Evolutionary conservation across 2,797 vertebrate species (phyloP).

Genomic region (Xenopus petersii): DNA sequence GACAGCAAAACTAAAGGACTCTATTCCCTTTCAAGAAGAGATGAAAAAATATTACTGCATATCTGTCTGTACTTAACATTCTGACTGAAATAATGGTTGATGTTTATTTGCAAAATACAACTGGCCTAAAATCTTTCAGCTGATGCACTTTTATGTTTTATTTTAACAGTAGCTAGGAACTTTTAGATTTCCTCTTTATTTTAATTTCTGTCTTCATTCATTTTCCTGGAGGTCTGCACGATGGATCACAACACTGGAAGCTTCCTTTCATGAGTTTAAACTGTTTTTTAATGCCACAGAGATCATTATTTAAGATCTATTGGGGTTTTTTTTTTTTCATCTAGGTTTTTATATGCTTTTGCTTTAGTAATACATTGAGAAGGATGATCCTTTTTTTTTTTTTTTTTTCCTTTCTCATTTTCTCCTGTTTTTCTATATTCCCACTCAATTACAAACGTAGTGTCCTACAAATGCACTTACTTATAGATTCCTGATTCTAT

Average conservation of each 20-base stretch:
- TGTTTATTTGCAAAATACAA: constrained; percentile 69
- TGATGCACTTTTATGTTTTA: constrained; percentile 74
- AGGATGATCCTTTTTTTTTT: too few relatives aligned
- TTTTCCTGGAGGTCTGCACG: constrained; percentile 58
- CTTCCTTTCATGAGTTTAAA: constrained; percentile 4
- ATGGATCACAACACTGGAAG: constrained; percentile 50
- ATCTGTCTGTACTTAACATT: constrained; percentile 72
- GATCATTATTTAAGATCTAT: not conserved
- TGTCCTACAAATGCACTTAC: not conserved
- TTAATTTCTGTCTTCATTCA: constrained; percentile 57
- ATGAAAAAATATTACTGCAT: constrained; percentile 49
- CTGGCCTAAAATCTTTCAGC: constrained; percentile 70
- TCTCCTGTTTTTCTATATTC: too few relatives aligned
- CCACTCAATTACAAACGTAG: too few relatives aligned
- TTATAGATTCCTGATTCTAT: not conserved
- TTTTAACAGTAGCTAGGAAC: constrained; percentile 66
- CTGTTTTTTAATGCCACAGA: not conserved
- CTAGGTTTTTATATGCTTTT: not conserved
- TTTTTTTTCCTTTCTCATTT: too few relatives aligned
- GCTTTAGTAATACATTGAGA: too few relatives aligned
- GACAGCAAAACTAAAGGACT: constrained; percentile 73
- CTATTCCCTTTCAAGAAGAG: constrained; percentile 60
- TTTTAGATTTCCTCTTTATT: constrained; percentile 64
- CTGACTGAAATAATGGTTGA: constrained; percentile 67
- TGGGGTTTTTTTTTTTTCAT: too few relatives aligned